Conservation (phyloP, 1,140 invertebrate genomes). For the Nylanderia fulva region DNA sequence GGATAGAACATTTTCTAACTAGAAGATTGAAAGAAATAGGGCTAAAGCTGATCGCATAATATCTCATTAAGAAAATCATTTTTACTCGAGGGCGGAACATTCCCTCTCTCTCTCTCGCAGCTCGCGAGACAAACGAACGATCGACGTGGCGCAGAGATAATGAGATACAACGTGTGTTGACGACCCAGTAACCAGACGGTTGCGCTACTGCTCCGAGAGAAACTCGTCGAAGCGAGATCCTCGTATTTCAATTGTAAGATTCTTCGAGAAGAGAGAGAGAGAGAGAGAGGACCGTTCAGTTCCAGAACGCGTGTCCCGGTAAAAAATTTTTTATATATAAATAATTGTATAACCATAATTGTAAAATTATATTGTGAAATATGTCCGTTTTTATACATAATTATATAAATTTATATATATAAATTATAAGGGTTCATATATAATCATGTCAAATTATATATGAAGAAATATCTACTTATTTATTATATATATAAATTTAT, state of each 20-base stretch:
- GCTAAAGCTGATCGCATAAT: neutral
- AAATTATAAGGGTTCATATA: too few relatives aligned
- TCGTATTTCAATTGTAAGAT: slow-evolving; percentile 71
- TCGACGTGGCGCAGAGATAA: slow-evolving; percentile 30
- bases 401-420: too few relatives aligned
- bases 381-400: too few relatives aligned
- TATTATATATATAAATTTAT: too few relatives aligned
- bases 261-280: slow-evolving; percentile 23
- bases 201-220: slow-evolving; percentile 48
- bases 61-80: neutral
- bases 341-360: too few relatives aligned
- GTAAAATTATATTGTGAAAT: too few relatives aligned
- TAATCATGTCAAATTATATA: too few relatives aligned
- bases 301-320: slow-evolving; percentile 3
- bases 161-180: slow-evolving; percentile 36
- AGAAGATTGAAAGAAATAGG: neutral
- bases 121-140: neutral
- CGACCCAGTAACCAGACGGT: slow-evolving; percentile 53
- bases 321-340: too few relatives aligned
- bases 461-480: too few relatives aligned
- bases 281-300: too few relatives aligned
- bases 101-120: neutral
- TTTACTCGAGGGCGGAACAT: neutral
- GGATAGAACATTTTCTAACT: neutral
- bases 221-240: slow-evolving; percentile 70